A percentile compares a stretch with the other conserved stretches of the same genome.
phyloP scores from a whole-genome alignment of 2,113 vertebrate species.

The Henicopernis longicauda region DNA sequence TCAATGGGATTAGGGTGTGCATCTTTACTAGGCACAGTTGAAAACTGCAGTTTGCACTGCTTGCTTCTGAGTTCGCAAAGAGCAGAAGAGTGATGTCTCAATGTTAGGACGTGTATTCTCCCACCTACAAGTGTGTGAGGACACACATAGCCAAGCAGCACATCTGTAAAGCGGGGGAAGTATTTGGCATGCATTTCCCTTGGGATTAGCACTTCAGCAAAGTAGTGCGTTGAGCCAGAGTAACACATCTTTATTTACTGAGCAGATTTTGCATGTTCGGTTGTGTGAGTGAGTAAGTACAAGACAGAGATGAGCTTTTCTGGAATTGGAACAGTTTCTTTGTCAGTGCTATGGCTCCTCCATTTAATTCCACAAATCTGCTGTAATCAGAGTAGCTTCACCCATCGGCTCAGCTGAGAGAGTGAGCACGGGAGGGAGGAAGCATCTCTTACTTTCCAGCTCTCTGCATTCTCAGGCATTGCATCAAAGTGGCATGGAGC shows the following conservation, averaged over 20 bases:
- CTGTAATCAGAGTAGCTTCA: constrained; percentile 32
- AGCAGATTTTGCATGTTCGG: constrained; percentile 33
- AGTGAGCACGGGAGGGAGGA: background rate
- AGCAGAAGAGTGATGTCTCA: background rate
- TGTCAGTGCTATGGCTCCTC: background rate
- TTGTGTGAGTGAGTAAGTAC: background rate
- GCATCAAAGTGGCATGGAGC: constrained; percentile 55
- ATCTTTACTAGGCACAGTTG: background rate
- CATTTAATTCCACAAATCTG: constrained; percentile 59
- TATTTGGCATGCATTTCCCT: background rate
- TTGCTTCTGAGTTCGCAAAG: background rate
- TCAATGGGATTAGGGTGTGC: background rate
- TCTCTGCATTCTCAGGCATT: constrained; percentile 26
- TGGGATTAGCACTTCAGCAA: constrained; percentile 50
- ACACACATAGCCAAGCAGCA: background rate
- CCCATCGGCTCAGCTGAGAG: background rate
- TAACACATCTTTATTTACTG: constrained; percentile 46
- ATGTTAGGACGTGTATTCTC: background rate
- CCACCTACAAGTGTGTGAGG: background rate
- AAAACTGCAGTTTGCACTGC: background rate
- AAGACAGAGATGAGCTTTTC: background rate
- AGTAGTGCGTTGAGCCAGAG: background rate
- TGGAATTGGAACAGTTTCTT: background rate
- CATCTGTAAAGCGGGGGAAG: background rate
- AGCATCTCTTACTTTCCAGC: background rate